phyloP scores from a whole-genome alignment of 2,797 vertebrate genomes.

The Gymnopithys bicolor region DNA sequence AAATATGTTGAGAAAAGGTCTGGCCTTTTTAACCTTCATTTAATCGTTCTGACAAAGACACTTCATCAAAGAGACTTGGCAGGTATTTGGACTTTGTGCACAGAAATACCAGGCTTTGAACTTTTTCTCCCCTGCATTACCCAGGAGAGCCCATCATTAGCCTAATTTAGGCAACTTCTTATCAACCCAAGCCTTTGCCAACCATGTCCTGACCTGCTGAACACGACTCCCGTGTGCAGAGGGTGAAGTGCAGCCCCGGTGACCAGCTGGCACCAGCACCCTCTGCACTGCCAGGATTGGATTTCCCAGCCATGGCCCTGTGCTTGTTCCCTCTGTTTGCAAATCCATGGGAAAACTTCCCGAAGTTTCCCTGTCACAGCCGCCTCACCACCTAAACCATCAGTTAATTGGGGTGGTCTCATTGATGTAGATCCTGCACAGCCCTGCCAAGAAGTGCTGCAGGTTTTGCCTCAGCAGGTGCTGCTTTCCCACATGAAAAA shows the following conservation, averaged over 20 bases:
- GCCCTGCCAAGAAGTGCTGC: background rate
- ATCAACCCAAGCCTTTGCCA: background rate
- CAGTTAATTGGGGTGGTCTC: accelerated
- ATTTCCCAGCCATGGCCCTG: accelerated
- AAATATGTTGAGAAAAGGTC: slow-evolving; percentile 37
- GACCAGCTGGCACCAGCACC: background rate
- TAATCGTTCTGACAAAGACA: slow-evolving; percentile 69
- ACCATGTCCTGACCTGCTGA: background rate
- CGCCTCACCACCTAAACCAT: accelerated
- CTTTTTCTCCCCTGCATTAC: background rate
- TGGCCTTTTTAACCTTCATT: slow-evolving; percentile 64
- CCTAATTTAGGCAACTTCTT: background rate
- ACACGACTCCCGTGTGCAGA: accelerated
- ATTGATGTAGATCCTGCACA: accelerated
- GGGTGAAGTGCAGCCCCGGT: background rate
- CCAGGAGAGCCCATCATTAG: slow-evolving; percentile 24
- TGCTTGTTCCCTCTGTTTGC: accelerated
- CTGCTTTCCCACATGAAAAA: accelerated
- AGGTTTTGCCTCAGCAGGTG: accelerated
- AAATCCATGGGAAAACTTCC: background rate
- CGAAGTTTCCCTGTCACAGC: accelerated
- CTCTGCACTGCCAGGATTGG: accelerated
- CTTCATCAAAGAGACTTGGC: slow-evolving; percentile 47
- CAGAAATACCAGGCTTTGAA: slow-evolving; percentile 36
- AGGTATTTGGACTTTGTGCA: slow-evolving; percentile 38